Percentiles rank a stretch among this genome's conserved stretches.
Evolutionary conservation across 2,888 invertebrate species (phyloP).

Genomic region (Neuroscelio doddi): DNA sequence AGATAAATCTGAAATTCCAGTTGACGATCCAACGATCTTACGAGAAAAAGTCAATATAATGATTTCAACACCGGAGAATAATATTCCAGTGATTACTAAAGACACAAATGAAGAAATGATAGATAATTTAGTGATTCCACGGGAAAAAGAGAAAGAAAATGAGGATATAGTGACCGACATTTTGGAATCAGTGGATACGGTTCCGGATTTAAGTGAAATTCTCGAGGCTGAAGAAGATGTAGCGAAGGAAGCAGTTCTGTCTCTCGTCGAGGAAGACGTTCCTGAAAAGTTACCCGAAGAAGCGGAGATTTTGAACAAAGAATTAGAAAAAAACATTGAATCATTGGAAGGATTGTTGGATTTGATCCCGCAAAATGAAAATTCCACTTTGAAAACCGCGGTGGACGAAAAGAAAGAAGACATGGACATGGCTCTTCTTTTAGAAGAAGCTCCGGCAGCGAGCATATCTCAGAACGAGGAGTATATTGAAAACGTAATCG

Average conservation of each 20-base stretch:
- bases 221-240: constrained; percentile 42
- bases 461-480: constrained; percentile 36
- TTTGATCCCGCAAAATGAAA: constrained; percentile 50
- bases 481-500: constrained; percentile 50
- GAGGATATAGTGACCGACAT: constrained; percentile 30
- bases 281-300: constrained; percentile 41
- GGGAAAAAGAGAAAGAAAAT: constrained; percentile 19
- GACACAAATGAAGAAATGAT: constrained; percentile 12
- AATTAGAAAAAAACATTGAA: constrained; percentile 51
- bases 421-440: constrained; percentile 49
- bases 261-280: background rate
- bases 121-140: constrained; percentile 3
- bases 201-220: constrained; percentile 46
- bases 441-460: constrained; percentile 42
- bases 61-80: no score
- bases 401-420: constrained; percentile 43
- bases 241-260: constrained; percentile 20
- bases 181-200: constrained; percentile 26
- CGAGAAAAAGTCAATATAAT: no score
- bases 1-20: background rate
- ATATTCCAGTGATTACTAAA: no score
- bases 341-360: constrained; percentile 53
- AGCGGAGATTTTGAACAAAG: constrained; percentile 48
- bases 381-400: constrained; percentile 12
- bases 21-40: background rate